phyloP scores from a whole-genome alignment of 2,888 invertebrate genomes.

The Hirudinaria manillensis region DNA sequence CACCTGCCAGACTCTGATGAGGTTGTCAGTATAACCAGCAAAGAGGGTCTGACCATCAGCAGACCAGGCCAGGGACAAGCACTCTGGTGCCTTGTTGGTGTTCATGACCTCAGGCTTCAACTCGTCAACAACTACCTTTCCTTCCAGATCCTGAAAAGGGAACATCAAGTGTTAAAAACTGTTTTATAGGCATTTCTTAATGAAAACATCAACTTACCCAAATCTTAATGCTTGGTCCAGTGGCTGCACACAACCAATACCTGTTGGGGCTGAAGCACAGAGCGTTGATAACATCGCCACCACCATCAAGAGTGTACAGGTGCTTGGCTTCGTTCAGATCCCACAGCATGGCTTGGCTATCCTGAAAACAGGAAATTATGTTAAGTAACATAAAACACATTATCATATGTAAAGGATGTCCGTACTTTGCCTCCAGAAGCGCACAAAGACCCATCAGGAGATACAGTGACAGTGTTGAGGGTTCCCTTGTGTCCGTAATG shows the following conservation, averaged over 20 bases:
- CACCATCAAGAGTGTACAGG: conserved; percentile 94
- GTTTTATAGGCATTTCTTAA: background rate
- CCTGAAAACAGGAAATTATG: conserved; percentile 57
- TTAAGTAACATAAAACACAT: background rate
- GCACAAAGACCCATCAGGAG: conserved; percentile 96
- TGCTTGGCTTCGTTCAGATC: conserved; percentile 99
- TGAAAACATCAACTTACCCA: no score
- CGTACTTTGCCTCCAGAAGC: conserved; percentile 91
- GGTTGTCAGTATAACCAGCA: conserved; percentile 96
- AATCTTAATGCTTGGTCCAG: conserved; percentile 94
- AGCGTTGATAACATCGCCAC: conserved; percentile 95
- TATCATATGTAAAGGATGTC: background rate
- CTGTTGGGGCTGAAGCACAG: conserved; percentile 98
- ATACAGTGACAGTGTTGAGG: conserved; percentile 95
- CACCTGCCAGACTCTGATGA: conserved; percentile 97
- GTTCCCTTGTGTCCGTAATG: conserved; percentile 94
- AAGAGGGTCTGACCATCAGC: conserved; percentile 97
- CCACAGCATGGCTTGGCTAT: conserved; percentile 99
- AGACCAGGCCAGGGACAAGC: conserved; percentile 95
- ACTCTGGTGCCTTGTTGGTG: conserved; percentile 80
- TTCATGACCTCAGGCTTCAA: conserved; percentile 86
- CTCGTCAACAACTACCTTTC: conserved; percentile 98
- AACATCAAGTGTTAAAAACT: no score
- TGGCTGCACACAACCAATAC: conserved; percentile 98
- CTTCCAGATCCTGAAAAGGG: conserved; percentile 84